phyloP scores from a whole-genome alignment of 2,888 invertebrate species.

The Calameuta filiformis region DNA sequence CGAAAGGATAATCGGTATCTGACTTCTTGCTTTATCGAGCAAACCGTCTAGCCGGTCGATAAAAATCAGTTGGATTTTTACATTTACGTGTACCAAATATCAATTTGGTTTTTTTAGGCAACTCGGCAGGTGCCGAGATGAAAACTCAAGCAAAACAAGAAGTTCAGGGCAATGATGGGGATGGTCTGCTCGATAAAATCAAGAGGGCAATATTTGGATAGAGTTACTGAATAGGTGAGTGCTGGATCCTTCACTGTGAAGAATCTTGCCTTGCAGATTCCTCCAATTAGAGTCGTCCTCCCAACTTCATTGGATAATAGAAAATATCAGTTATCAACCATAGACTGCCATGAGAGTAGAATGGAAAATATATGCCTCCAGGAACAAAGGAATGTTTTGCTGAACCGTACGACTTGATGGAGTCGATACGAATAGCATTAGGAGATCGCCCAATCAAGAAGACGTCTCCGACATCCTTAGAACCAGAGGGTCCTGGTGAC shows the following conservation, averaged over 20 bases:
- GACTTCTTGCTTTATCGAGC: not conserved
- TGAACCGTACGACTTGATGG: slow-evolving; percentile 71
- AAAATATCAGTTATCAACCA: not conserved
- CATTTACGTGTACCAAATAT: slow-evolving; percentile 8
- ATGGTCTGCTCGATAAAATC: slow-evolving; percentile 70
- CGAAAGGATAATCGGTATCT: not conserved
- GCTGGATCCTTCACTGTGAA: slow-evolving; percentile 2
- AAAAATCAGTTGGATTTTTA: not conserved
- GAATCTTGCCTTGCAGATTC: slow-evolving; percentile 23
- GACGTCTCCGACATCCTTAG: not conserved
- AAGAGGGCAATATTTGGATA: slow-evolving; percentile 74
- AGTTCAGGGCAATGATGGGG: slow-evolving; percentile 52
- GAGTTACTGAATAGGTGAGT: slow-evolving; percentile 52
- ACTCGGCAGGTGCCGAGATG: slow-evolving; percentile 66
- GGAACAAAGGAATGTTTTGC: slow-evolving; percentile 74
- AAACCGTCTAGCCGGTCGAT: not conserved
- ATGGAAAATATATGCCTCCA: slow-evolving; percentile 57
- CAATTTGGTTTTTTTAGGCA: slow-evolving; percentile 64
- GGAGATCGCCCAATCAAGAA: slow-evolving; percentile 58
- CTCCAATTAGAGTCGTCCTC: slow-evolving; percentile 7
- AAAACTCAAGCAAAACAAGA: slow-evolving; percentile 67
- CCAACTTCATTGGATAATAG: not conserved
- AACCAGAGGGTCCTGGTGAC: slow-evolving; percentile 38
- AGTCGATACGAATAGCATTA: slow-evolving; percentile 73
- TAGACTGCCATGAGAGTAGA: not conserved